Conservation (phyloP, 2,888 invertebrate genomes). For the Tipula unca region DNA sequence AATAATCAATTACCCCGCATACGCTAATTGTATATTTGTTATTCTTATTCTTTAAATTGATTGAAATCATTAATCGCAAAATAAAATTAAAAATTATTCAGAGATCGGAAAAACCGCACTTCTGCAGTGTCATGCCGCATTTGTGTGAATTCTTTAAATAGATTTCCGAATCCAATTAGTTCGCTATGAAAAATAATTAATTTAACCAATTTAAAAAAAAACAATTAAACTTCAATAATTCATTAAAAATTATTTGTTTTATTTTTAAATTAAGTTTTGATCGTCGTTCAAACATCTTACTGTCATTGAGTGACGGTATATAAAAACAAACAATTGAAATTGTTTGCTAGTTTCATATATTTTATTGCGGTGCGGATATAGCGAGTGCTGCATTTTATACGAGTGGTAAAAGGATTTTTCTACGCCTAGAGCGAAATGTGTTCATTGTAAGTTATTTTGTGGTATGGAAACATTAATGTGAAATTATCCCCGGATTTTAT, state of each 20-base stretch:
- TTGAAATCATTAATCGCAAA: background rate
- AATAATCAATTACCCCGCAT: background rate
- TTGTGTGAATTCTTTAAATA: background rate
- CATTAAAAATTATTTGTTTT: background rate
- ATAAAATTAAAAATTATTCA: no score
- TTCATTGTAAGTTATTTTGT: no score
- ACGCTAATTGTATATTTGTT: no score
- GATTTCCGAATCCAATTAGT: background rate
- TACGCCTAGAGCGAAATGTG: no score
- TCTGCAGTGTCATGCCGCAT: background rate
- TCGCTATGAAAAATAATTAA: background rate
- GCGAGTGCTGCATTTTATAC: no score
- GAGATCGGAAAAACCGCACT: background rate
- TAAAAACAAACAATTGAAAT: background rate
- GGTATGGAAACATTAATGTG: no score
- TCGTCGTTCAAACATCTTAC: background rate
- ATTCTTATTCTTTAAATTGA: background rate
- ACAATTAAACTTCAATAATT: background rate
- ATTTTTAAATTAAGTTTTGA: background rate
- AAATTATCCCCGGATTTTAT: no score
- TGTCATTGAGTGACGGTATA: background rate
- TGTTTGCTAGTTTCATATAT: no score
- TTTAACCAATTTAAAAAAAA: background rate
- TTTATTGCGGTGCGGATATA: no score
- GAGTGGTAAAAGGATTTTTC: no score